Percentiles rank a stretch among this genome's conserved stretches.
Conservation (phyloP, 2,888 invertebrate genomes). For the Phortica okadai region DNA sequence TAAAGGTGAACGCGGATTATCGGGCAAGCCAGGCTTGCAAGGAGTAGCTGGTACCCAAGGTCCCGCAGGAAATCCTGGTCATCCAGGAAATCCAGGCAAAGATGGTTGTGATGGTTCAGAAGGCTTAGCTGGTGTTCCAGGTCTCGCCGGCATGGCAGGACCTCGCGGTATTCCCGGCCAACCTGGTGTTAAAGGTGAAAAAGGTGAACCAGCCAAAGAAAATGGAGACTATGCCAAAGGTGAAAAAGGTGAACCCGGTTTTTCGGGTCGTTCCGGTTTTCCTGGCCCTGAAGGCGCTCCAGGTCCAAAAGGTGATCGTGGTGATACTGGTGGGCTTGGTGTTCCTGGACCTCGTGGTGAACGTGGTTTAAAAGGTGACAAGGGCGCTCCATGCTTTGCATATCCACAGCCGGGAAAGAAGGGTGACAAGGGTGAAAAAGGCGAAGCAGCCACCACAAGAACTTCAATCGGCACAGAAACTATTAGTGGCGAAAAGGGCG, state of each 20-base stretch:
- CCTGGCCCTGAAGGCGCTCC: conserved; percentile 71
- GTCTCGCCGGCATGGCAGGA: conserved; percentile 84
- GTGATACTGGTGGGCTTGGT: conserved; percentile 73
- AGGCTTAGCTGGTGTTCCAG: conserved; percentile 85
- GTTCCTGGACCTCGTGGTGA: conserved; percentile 85
- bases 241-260: conserved; percentile 87
- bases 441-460: conserved; percentile 71
- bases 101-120: conserved; percentile 98
- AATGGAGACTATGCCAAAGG: conserved; percentile 82
- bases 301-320: conserved; percentile 88
- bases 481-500: conserved; percentile 77
- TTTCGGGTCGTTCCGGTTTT: conserved; percentile 70
- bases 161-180: conserved; percentile 83
- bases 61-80: conserved; percentile 78
- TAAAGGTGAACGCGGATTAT: conserved; percentile 90
- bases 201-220: conserved; percentile 85
- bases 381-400: conserved; percentile 80
- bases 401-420: conserved; percentile 77
- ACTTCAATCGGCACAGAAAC: conserved; percentile 47
- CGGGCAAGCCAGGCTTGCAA: conserved; percentile 91
- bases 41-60: conserved; percentile 80
- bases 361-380: conserved; percentile 83
- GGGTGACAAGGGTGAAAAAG: conserved; percentile 82
- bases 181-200: conserved; percentile 80
- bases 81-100: conserved; percentile 88